phyloP scores from a whole-genome alignment of 2,888 invertebrate species.

The Girardia tigrina region DNA sequence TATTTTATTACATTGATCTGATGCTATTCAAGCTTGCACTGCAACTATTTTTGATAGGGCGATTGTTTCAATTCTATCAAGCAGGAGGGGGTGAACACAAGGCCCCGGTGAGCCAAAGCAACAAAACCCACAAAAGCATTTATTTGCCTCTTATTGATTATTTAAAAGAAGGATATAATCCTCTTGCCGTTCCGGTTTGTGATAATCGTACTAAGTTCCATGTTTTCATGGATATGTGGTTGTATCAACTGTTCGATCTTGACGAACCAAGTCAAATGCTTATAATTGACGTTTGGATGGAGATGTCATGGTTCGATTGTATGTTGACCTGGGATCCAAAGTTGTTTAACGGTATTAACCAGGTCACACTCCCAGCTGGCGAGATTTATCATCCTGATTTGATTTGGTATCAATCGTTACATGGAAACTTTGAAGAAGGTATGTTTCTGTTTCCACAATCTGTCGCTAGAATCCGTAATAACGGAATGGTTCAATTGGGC shows the following conservation, averaged over 20 bases:
- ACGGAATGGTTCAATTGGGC: slow-evolving; percentile 34
- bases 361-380: slow-evolving; percentile 31
- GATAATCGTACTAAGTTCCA: no score
- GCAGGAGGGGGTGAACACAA: not conserved
- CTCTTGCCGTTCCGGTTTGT: not conserved
- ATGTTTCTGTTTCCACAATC: slow-evolving; percentile 35
- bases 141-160: not conserved
- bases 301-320: slow-evolving; percentile 36
- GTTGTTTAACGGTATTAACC: slow-evolving; percentile 27
- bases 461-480: slow-evolving; percentile 33
- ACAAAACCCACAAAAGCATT: not conserved
- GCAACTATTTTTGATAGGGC: not conserved
- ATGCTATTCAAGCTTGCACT: not conserved
- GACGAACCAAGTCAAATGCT: slow-evolving; percentile 37
- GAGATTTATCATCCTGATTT: slow-evolving; percentile 35
- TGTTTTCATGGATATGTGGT: slow-evolving; percentile 34
- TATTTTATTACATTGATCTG: no score
- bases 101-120: not conserved
- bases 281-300: slow-evolving; percentile 35
- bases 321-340: slow-evolving; percentile 34
- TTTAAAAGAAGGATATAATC: not conserved
- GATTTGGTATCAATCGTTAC: slow-evolving; percentile 35
- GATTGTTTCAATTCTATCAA: not conserved
- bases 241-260: slow-evolving; percentile 36
- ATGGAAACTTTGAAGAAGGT: slow-evolving; percentile 37